phyloP scores from a whole-genome alignment of 2,888 invertebrate genomes.

The Vanessa cardui region DNA sequence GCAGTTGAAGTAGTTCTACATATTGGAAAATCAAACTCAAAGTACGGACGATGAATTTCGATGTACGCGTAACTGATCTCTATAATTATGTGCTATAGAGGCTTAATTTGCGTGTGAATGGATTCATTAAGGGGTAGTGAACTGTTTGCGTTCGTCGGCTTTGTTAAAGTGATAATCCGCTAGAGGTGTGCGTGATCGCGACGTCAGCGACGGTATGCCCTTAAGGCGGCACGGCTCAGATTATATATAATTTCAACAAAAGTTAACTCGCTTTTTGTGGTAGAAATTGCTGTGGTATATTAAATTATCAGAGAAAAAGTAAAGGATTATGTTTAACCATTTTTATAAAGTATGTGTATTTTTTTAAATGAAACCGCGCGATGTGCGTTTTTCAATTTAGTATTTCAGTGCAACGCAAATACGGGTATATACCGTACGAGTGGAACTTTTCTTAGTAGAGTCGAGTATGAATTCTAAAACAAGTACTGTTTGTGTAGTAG shows the following conservation, averaged over 20 bases:
- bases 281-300: not conserved
- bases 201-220: constrained; percentile 49
- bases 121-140: constrained; percentile 63
- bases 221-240: constrained; percentile 58
- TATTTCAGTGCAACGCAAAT: no score
- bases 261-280: not conserved
- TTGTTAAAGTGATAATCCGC: constrained; percentile 67
- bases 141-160: constrained; percentile 58
- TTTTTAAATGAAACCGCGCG: no score
- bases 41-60: constrained; percentile 35
- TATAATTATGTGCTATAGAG: constrained; percentile 49
- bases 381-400: no score
- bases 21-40: constrained; percentile 44
- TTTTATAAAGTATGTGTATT: no score
- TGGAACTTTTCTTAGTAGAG: no score
- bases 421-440: no score
- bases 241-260: constrained; percentile 48
- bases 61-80: constrained; percentile 45
- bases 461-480: no score
- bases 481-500: no score
- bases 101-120: constrained; percentile 54
- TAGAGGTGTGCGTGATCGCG: constrained; percentile 66
- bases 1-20: constrained; percentile 35
- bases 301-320: not conserved
- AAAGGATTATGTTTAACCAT: no score